Evolutionary conservation across 2,888 invertebrate species (phyloP), one percentile per base, ranked within the genome.

Genomic region (Diaphora mendica): DNA sequence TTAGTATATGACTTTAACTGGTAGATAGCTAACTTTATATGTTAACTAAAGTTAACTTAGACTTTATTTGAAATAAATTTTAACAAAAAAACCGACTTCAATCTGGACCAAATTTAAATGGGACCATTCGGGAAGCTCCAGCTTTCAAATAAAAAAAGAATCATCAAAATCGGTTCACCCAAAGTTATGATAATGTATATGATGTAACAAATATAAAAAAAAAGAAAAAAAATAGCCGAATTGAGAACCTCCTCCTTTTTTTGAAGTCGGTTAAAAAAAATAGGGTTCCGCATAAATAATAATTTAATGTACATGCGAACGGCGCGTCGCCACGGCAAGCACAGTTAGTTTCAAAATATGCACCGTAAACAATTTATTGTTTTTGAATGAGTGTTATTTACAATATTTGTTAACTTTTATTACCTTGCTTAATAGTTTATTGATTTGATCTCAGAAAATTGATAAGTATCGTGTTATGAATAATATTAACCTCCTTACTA

Each of bases 331-430:
- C 20, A 20, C 20, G 20, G 5, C 48, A 17, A 51, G 23, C 23
- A 51, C 20, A 23, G 51, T 23, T 23, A 51, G 20, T 51, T 23
- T 55, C n/a, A 13, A 55, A 51, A 55, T 51, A 51, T 55, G 55
- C 15, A 62, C 15, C 30, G 15, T 62, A 64, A 33, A 71, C 17
- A 23, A 66, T 39, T 59, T 67, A 67, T 67, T 72, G 42, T 66
- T 55, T 72, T 66, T 35, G 55, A 72, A 73, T 74, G 74, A 77
- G 68, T 65, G 13, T 42, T 51, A 75, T 81, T 78, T 67, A 39
- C 75, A 82, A 78, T 77, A 79, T 77, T 74, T 78, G 73, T 72
- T 4, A 17, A 68, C 69, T 76, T n/a, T 64, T 75, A 70, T 72
- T 76, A 69, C 70, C 33, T 26, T 66, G 59, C 59, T 62, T 42